Conservation (phyloP, 2,797 vertebrate genomes). For the Hoplostethus mediterraneus region DNA sequence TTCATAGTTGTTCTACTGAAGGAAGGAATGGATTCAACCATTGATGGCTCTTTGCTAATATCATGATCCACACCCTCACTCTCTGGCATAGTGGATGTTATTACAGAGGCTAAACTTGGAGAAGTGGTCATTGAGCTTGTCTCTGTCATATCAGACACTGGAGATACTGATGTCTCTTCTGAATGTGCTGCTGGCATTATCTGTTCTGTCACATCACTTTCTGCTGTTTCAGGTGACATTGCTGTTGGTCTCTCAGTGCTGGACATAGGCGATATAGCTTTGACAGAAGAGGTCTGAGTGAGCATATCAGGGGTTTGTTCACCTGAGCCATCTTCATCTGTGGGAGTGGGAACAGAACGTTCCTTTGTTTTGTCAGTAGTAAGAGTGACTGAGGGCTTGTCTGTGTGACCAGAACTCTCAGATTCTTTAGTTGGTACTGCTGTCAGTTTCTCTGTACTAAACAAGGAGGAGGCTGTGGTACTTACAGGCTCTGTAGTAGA, state of each 20-base stretch:
- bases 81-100: too few relatives aligned
- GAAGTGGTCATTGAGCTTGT: too few relatives aligned
- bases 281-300: not conserved
- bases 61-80: not conserved
- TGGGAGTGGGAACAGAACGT: not conserved
- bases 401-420: constrained; percentile 1
- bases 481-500: not conserved
- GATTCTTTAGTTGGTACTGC: not conserved
- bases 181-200: not conserved
- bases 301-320: constrained; percentile 16
- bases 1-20: not conserved
- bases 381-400: not conserved
- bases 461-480: constrained; percentile 3
- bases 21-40: not conserved
- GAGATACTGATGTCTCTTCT: not conserved
- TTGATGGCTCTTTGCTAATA: not conserved
- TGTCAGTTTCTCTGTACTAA: constrained; percentile 33
- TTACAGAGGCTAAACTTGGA: too few relatives aligned
- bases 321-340: constrained; percentile 37
- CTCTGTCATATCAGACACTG: too few relatives aligned
- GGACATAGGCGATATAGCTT: not conserved
- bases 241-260: not conserved
- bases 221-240: not conserved
- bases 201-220: not conserved
- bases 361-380: not conserved